Percentiles rank a stretch among this genome's conserved stretches.
Conservation (phyloP, 2,888 invertebrate species). For the Camponotus fellah region DNA sequence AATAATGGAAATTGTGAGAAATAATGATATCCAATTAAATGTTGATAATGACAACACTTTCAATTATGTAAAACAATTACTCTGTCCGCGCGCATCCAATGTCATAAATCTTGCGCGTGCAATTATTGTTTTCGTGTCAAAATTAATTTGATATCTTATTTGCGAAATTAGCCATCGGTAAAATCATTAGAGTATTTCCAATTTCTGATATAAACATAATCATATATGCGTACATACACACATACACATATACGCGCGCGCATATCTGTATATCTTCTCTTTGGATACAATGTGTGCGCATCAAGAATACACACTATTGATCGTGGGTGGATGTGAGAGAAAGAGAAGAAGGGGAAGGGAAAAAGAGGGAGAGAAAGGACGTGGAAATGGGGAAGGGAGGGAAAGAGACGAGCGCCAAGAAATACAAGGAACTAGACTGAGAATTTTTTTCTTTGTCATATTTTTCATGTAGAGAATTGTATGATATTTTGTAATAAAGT, state of each 20-base stretch:
- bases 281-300: conserved; percentile 83
- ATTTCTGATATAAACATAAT: background rate
- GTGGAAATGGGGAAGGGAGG: conserved; percentile 52
- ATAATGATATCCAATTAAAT: background rate
- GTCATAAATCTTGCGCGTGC: background rate
- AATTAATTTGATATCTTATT: background rate
- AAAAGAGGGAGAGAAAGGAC: conserved; percentile 44
- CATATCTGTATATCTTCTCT: conserved; percentile 58
- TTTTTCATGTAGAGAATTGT: conserved; percentile 67
- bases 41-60: background rate
- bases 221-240: background rate
- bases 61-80: background rate
- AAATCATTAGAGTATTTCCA: conserved; percentile 21
- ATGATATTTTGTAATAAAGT: conserved; percentile 56
- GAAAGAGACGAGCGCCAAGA: conserved; percentile 63
- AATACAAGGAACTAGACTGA: conserved; percentile 69
- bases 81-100: background rate
- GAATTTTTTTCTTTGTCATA: conserved; percentile 65
- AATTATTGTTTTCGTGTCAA: background rate
- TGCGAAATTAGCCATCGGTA: background rate
- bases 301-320: conserved; percentile 85
- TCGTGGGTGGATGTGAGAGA: conserved; percentile 78
- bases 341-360: conserved; percentile 45
- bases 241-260: background rate
- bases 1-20: background rate